Base-by-base conservation (phyloP, 2,888 invertebrate species). In the Scaptodrosophila latifasciaeformis region DNA sequence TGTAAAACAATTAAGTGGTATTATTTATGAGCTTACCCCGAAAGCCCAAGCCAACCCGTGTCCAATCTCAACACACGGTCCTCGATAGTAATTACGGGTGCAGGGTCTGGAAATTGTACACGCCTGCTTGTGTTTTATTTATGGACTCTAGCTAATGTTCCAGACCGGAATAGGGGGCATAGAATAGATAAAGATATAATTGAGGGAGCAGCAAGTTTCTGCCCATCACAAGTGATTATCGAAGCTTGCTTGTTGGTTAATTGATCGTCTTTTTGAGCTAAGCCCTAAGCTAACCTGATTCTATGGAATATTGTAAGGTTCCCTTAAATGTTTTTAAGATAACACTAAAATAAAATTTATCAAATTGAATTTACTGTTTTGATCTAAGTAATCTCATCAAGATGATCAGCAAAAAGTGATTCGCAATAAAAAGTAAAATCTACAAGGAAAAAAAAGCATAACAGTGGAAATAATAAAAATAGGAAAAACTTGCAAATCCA, bases 1-100 rank as follows among this genome's bases (percentile, higher is more conserved):
- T 75, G 75, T 76, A 79, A 79, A 75, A 79, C 79, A 75, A 75
- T 75, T 75, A 75, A 76, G 79, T 61, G 59, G 64, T 68, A 79
- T 79, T 75, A 75, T 79, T 79, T 75, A 75, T 75, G 66, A 59
- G 37, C 18, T 9, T 12, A 18, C 5, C 47, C n/a, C n/a, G n/a
- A n/a, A n/a, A 37, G 15, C 21, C 18, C 12, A 13, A 5, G 12
- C 13, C 31, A n/a, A n/a, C 49, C 30, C 48, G 27, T 43, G 42
- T 19, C 19, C 12, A 18, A 42, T 56, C 58, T n/a, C 13, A 34
- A 6, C 70, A 70, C 63, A 57, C 57, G 49, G 67, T 60, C 59
- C 67, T n/a, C n/a, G 65, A 59, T 63, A 54, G 59, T 72, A 72
- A 72, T 72, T 77, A 75, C 75, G 53, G 55, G 30, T 37, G n/a